A percentile compares a stretch with the other conserved stretches of the same genome.
Evolutionary conservation across 2,113 vertebrate species (phyloP).

Genomic region (Ophiodon elongatus): DNA sequence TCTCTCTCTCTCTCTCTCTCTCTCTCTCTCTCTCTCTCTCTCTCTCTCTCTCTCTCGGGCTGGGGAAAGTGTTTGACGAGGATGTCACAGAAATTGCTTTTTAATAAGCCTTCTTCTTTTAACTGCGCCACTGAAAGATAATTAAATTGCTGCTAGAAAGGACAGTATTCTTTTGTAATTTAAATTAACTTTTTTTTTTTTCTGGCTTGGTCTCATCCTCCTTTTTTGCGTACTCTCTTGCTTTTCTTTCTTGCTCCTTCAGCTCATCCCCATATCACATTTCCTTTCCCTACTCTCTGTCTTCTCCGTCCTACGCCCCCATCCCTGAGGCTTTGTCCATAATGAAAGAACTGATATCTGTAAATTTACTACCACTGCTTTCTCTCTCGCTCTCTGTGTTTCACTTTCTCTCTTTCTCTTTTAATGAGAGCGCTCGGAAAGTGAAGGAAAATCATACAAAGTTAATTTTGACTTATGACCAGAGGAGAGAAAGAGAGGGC

Average conservation of each 20-base stretch:
- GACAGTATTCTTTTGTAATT: slow-evolving; percentile 88
- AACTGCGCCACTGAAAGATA: slow-evolving; percentile 85
- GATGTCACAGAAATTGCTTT: slow-evolving; percentile 88
- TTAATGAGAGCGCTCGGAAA: slow-evolving; percentile 62
- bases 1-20: too few relatives aligned
- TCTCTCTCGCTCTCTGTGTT: slow-evolving; percentile 46
- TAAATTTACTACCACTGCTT: slow-evolving; percentile 73
- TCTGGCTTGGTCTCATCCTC: slow-evolving; percentile 62
- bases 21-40: slow-evolving; percentile 30
- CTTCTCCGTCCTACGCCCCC: slow-evolving; percentile 49
- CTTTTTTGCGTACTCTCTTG: slow-evolving; percentile 59
- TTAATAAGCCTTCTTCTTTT: slow-evolving; percentile 88
- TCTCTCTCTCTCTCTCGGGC: slow-evolving; percentile 40
- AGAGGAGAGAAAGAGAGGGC: slow-evolving; percentile 33
- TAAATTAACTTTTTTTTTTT: slow-evolving; percentile 84
- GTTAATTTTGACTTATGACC: slow-evolving; percentile 72
- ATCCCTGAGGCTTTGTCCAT: slow-evolving; percentile 76
- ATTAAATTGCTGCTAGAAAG: slow-evolving; percentile 86
- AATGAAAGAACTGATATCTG: slow-evolving; percentile 84
- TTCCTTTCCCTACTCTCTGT: slow-evolving; percentile 54
- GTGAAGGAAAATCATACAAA: slow-evolving; percentile 48
- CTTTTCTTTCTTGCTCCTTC: slow-evolving; percentile 64
- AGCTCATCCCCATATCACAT: slow-evolving; percentile 76
- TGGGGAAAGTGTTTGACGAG: slow-evolving; percentile 84
- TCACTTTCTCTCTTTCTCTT: slow-evolving; percentile 39